Base-by-base conservation (phyloP, 2,113 vertebrate genomes). In the Oreochromis spilurus region DNA sequence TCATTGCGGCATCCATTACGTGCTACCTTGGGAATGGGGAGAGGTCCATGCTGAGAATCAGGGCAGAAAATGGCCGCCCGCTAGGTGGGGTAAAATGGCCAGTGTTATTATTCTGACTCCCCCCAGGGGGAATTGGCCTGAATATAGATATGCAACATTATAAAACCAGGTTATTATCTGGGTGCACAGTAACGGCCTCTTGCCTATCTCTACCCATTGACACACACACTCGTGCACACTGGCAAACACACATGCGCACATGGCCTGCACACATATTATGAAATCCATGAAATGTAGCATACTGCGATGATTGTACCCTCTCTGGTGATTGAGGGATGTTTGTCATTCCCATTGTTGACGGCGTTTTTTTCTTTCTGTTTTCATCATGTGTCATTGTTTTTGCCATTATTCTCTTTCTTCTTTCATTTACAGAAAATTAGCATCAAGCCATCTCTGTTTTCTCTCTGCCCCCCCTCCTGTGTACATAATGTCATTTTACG, bases 61-160 rank as follows among this genome's bases (percentile, higher is more conserved):
- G 92, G 95, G 93, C 95, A 95, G 94, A 96, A 96, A 95, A 96
- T 95, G 95, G 95, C 94, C 87, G 95, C 92, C 92, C 21, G 58
- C 92, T 89, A 88, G 92, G 87, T 94, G 94, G 92, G 93, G 90
- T 94, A 95, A 95, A 96, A 95, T 95, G 95, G 95, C 92, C 94
- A 95, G 91, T 85, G 81, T 95, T 96, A 95, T 96, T 96, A 96
- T 96, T 95, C 93, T 79, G 88, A 82, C 88, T 91, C 87, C 91
- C 94, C 94, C 94, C 90, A 93, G 92, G 94, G 95, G 94, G 95
- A 96, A 95, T 95, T 94, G 95, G 93, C 94, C 94, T 95, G 95
- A 95, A 96, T 96, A 96, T 95, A 96, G 95, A 96, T 96, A 96
- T 96, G 95, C 95, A 96, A 96, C 94, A 95, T 95, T 96, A 95